Evolutionary conservation across 2,113 vertebrate genomes (phyloP).

Genomic region (Thymallus thymallus): DNA sequence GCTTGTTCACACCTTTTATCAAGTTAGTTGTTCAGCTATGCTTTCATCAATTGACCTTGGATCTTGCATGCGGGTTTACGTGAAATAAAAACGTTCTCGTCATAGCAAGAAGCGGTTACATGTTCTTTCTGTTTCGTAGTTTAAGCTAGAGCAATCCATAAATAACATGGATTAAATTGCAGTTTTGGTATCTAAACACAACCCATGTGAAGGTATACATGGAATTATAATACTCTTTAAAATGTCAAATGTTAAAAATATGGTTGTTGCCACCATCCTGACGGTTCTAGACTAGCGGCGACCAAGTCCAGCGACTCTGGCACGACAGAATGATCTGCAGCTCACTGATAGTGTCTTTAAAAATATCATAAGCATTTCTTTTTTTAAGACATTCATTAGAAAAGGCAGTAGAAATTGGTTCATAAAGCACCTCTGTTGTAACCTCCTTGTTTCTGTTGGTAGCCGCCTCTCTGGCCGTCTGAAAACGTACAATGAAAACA

Average conservation of each 20-base stretch:
- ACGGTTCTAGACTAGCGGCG: neutral
- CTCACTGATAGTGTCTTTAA: neutral
- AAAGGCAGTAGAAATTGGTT: neutral
- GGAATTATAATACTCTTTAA: too few species aligned
- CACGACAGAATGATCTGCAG: neutral
- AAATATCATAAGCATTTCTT: too few species aligned
- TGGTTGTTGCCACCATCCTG: neutral
- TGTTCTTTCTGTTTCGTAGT: too few species aligned
- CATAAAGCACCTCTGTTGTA: constrained; percentile 46
- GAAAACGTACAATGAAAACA: constrained; percentile 23
- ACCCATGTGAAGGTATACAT: too few species aligned
- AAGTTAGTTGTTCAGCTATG: neutral
- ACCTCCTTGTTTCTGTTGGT: constrained; percentile 76
- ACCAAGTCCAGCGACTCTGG: neutral
- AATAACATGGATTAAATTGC: too few species aligned
- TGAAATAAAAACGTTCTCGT: too few species aligned
- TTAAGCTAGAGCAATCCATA: too few species aligned
- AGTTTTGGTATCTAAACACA: too few species aligned
- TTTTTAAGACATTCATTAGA: neutral
- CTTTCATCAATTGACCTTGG: neutral
- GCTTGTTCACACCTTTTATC: neutral
- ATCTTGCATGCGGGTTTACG: too few species aligned
- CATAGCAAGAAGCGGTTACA: too few species aligned
- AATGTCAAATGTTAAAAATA: neutral
- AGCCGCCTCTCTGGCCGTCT: constrained; percentile 82